Base-by-base conservation (phyloP, 2,888 invertebrate genomes). In the Lysandra bellargus region DNA sequence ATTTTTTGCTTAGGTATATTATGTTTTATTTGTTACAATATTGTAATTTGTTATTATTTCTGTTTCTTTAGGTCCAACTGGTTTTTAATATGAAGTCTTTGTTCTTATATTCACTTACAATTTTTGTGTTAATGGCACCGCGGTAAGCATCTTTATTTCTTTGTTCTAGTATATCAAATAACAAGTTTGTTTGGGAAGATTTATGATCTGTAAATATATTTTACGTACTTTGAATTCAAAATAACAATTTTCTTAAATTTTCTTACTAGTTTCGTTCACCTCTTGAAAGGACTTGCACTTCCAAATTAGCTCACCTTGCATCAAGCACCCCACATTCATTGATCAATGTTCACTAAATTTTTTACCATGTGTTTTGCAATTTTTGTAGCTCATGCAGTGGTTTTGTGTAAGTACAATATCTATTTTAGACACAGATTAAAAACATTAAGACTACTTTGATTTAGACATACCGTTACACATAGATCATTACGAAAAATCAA, bases 91-190 rank as follows among this genome's bases (percentile, higher is more conserved):
- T 76, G 76, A 76, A 53, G 53, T 57, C 3, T 76, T 33, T 76
- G 23, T 33, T 76, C 14, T 76, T 76, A 17, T 53, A 9, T 76
- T 76, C 57, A 17, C 6, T 57, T 76, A 33, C 69, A 44, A 79
- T 76, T 57, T 78, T 81, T 53, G 17, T 82, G 17, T 37, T 69
- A 57, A 78, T 80, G 30, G 33, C 33, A 17, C 76, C 76, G 3
- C 80, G 82, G 82, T 82, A 79, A 81, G 82, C 80, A 30, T 30
- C 12, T 75, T n/a, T 69, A 74, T 23, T 75, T 6, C 23, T n/a
- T 49, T 49, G 44, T 5, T 1, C 72, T 23, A 61, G 53, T 49
- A 12, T 73, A 73, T 33, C 69, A 12, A 64, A 37, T 37, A 69
- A 69, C 69, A 33, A 37, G 33, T 69, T 14, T 79, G 64, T 81